phyloP scores from a whole-genome alignment of 2,797 vertebrate genomes.

The Hemitrygon akajei region DNA sequence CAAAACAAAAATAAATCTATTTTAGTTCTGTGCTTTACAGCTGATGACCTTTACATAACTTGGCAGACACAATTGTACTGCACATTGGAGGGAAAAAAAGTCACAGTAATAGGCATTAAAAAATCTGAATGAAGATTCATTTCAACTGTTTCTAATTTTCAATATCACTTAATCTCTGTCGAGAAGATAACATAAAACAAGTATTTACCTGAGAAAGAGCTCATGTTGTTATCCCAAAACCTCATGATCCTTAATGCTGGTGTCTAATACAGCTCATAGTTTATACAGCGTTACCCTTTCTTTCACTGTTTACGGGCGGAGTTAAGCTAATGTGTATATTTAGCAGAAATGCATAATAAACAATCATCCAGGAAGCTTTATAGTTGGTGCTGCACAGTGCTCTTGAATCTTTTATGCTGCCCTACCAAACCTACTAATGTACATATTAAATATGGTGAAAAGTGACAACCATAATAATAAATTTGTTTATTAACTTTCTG shows the following conservation, averaged over 20 bases:
- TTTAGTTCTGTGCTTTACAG: not conserved
- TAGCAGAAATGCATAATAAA: not conserved
- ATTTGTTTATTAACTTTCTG: not conserved
- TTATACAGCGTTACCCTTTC: not conserved
- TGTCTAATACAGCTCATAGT: not conserved
- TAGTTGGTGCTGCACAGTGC: not conserved
- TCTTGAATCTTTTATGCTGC: not conserved
- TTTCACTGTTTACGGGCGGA: slow-evolving; percentile 10
- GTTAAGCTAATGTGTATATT: slow-evolving; percentile 20
- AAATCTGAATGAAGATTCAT: not conserved
- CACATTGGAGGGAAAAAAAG: not conserved
- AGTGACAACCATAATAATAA: not conserved
- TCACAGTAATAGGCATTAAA: not conserved
- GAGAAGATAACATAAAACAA: not conserved
- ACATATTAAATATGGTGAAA: not conserved
- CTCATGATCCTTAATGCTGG: not conserved
- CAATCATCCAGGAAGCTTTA: not conserved
- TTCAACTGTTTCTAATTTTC: not conserved
- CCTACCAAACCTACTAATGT: not conserved
- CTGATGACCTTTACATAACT: not conserved
- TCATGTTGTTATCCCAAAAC: slow-evolving; percentile 16
- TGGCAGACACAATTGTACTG: not conserved
- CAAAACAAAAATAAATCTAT: not conserved
- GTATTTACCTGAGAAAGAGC: slow-evolving; percentile 21
- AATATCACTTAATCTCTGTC: not conserved